Conservation (phyloP, 1,140 invertebrate species). For the Calliopsis andreniformis region DNA sequence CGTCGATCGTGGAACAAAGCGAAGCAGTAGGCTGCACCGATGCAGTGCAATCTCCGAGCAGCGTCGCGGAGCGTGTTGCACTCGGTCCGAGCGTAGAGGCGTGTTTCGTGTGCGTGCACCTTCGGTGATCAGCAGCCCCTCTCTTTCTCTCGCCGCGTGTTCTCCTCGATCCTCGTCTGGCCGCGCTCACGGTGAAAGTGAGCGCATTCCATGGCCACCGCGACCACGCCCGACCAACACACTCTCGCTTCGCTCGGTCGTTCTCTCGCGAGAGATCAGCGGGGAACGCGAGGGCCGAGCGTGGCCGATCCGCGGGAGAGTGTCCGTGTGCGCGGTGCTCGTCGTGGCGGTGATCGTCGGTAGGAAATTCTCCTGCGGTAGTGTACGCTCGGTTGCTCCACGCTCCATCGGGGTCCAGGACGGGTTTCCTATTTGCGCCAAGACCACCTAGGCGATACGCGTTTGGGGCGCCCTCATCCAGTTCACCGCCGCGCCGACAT, state of each 20-base stretch:
- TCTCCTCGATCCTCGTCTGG: slow-evolving; percentile 54
- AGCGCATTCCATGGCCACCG: slow-evolving; percentile 82
- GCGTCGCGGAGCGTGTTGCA: slow-evolving; percentile 23
- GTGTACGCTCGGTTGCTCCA: slow-evolving; percentile 8
- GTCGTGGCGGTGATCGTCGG: slow-evolving; percentile 48
- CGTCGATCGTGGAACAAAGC: slow-evolving; percentile 10
- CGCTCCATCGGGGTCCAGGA: slow-evolving; percentile 52
- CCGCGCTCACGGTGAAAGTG: slow-evolving; percentile 79
- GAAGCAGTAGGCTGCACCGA: not conserved
- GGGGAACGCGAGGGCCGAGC: slow-evolving; percentile 45
- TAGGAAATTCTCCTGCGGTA: slow-evolving; percentile 44
- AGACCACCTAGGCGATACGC: slow-evolving; percentile 53
- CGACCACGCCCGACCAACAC: slow-evolving; percentile 80
- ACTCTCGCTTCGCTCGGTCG: slow-evolving; percentile 40
- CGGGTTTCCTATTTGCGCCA: slow-evolving; percentile 54
- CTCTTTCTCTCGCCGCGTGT: slow-evolving; percentile 38
- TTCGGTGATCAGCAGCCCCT: slow-evolving; percentile 43
- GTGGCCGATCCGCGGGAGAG: slow-evolving; percentile 48
- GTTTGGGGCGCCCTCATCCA: slow-evolving; percentile 42
- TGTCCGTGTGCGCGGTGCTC: slow-evolving; percentile 37
- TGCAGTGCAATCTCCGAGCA: not conserved
- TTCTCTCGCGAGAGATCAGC: slow-evolving; percentile 47
- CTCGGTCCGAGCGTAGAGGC: slow-evolving; percentile 30
- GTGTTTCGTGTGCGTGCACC: slow-evolving; percentile 60
- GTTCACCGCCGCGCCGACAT: slow-evolving; percentile 16